Percentiles rank a stretch among this genome's conserved stretches.
These are phyloP conservation scores for Procambarus clarkii DNA, from an alignment of 1,140 invertebrate genomes.

Conservation along the genomic window DNA sequence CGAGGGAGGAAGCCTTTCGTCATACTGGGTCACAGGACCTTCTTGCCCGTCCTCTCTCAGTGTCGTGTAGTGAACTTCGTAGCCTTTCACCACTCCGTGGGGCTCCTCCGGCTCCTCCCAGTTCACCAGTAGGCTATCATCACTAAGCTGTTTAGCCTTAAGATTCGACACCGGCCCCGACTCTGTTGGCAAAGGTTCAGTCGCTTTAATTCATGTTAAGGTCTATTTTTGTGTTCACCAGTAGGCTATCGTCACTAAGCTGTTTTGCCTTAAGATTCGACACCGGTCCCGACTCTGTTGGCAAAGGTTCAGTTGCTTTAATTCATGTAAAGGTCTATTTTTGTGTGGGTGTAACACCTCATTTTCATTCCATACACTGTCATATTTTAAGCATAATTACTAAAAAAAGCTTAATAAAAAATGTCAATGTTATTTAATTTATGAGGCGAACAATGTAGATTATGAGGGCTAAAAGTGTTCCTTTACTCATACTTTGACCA, in stretches of 20 bases:
- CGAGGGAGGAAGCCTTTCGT: conserved; percentile 4
- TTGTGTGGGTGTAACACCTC: no score
- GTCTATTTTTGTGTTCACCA: no score
- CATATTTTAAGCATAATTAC: no score
- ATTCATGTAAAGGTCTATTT: no score
- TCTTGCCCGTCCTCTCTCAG: conserved; percentile 49
- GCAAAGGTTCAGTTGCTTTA: no score
- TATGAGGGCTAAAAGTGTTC: no score
- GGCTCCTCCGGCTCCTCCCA: conserved; percentile 61
- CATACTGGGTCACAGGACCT: conserved; percentile 10
- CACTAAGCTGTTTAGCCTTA: conserved; percentile 33
- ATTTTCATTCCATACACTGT: no score
- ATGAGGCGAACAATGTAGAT: no score
- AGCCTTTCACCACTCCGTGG: conserved; percentile 54
- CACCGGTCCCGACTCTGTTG: conserved; percentile 58
- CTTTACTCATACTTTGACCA: no score
- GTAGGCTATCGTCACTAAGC: conserved; percentile 34
- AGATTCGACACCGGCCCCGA: conserved; percentile 57
- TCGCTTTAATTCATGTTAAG: no score
- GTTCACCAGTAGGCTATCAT: conserved; percentile 51
- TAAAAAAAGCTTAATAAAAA: no score
- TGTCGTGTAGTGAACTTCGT: conserved; percentile 45
- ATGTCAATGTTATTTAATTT: no score
- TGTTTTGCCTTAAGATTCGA: conserved; percentile 48
- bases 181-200: conserved; percentile 33